Base-by-base conservation (phyloP, 2,797 vertebrate genomes). In the Smutsia gigantea region DNA sequence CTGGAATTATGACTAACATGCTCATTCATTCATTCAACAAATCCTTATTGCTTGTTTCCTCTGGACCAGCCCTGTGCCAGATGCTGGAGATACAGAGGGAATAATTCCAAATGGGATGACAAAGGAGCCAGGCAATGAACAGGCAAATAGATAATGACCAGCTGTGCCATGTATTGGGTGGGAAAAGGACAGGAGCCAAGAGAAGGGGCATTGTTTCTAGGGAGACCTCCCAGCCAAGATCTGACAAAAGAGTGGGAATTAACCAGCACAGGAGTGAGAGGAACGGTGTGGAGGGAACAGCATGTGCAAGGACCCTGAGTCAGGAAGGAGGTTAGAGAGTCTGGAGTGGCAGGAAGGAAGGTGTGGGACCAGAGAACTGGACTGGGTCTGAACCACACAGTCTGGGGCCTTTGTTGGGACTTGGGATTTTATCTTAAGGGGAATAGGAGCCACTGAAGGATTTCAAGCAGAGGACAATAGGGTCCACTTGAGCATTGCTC, bases 311-410 rank as follows among this genome's bases (percentile, higher is more conserved):
- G 13, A 21, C 7, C 57, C 46, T 37, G 57, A 42, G 12, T 34
- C 21, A 19, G 29, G 25, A 78, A 23, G 46, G 53, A 8, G 21
- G 14, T 49, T 25, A 46, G 55, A 59, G 31, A 71, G 27, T n/a
- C 59, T 59, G n/a, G 42, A 9, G 29, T 0, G 7, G 18, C 18
- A 6, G 59, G 46, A 69, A 78, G 31, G 55, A 34, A 39, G 7
- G 11, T 0, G 2, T 27, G 72, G 61, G 34, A 19, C 1, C 0
- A 1, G 14, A 31, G 69, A 25, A 55, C 71, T n/a, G 7, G 31
- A 8, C 25, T 29, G 46, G 34, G 53, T 27, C 27, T 29, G 37
- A 29, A 59, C 27, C 11, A 17, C 86, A 29, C 21, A 3, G 4
- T n/a, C 19, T 5, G 15, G 11, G 12, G 7, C 46, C 49, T 93